phyloP scores from a whole-genome alignment of 2,888 invertebrate species.

The Drosophila kanekoi region DNA sequence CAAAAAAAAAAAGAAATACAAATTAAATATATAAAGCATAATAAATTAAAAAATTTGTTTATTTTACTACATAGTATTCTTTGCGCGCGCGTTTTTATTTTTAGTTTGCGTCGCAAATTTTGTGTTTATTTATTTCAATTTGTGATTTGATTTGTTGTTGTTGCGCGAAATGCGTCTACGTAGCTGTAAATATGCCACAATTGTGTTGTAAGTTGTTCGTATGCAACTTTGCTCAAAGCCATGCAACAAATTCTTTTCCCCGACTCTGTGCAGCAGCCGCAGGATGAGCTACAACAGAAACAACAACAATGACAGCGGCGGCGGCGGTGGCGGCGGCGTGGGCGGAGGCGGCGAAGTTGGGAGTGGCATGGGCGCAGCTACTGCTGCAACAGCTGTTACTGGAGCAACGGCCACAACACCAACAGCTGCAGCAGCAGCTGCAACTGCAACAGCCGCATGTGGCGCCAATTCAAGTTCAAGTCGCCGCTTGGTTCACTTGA shows the following conservation, averaged over 20 bases:
- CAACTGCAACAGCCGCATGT: conserved; percentile 85
- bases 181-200: conserved; percentile 38
- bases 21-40: not conserved
- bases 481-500: conserved; percentile 87
- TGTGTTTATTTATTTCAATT: conserved; percentile 28
- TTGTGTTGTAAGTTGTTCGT: conserved; percentile 57
- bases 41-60: conserved; percentile 13
- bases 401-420: not conserved
- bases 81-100: conserved; percentile 40
- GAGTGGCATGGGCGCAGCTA: conserved; percentile 17
- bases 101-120: conserved; percentile 35
- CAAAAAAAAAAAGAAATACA: not conserved
- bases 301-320: conserved; percentile 48
- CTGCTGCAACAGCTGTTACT: not conserved
- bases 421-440: conserved; percentile 23
- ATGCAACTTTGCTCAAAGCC: conserved; percentile 5
- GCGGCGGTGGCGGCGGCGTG: conserved; percentile 20
- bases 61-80: not conserved
- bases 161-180: conserved; percentile 51
- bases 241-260: conserved; percentile 24
- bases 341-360: conserved; percentile 22
- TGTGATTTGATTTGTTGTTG: conserved; percentile 11
- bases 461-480: conserved; percentile 85
- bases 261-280: conserved; percentile 65
- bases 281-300: conserved; percentile 70